Conservation (phyloP, 1,140 invertebrate genomes). For the Bathynomus jamesi region DNA sequence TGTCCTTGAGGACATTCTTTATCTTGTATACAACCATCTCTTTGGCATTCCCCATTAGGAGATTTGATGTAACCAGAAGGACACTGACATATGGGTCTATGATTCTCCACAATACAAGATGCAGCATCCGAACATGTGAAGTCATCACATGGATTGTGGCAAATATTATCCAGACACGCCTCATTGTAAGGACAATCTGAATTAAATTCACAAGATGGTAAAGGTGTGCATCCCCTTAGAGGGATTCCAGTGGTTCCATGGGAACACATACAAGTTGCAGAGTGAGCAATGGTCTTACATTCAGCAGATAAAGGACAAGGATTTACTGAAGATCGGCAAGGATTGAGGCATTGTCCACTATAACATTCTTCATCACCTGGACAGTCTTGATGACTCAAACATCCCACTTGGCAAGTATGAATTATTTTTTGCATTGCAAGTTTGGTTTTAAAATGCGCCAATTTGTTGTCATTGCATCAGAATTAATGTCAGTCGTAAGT, state of each 20-base stretch:
- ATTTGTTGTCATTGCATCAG: background rate
- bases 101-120: conserved; percentile 60
- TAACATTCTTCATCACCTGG: conserved; percentile 40
- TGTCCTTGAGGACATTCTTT: conserved; percentile 40
- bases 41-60: conserved; percentile 24
- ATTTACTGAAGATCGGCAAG: conserved; percentile 48
- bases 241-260: conserved; percentile 57
- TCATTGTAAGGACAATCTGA: conserved; percentile 41
- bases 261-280: conserved; percentile 62
- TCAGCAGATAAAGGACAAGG: conserved; percentile 62
- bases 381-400: conserved; percentile 40
- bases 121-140: conserved; percentile 40
- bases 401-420: conserved; percentile 30
- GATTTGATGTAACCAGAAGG: conserved; percentile 25
- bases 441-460: background rate
- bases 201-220: conserved; percentile 45
- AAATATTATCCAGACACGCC: conserved; percentile 40
- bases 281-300: conserved; percentile 46
- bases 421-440: background rate
- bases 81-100: conserved; percentile 61
- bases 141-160: conserved; percentile 36
- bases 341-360: conserved; percentile 39
- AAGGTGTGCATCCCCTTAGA: conserved; percentile 59
- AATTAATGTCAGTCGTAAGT: background rate
- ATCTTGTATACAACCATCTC: conserved; percentile 18